phyloP scores from a whole-genome alignment of 1,140 invertebrate species.

The Sinonovacula constricta region DNA sequence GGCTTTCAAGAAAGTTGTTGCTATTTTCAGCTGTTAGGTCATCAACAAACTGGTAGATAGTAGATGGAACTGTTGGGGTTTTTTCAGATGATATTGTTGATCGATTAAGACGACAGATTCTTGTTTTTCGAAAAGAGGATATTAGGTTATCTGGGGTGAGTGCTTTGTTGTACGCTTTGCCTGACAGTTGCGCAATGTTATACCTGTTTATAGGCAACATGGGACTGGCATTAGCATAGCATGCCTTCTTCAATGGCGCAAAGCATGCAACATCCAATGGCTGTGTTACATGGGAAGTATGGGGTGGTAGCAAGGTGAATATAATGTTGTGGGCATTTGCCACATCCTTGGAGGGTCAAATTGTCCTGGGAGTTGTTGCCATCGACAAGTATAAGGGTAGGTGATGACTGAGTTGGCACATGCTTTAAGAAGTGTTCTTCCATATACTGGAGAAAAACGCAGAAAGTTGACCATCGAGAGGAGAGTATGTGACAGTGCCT shows the following conservation, averaged over 20 bases:
- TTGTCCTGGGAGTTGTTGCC: constrained; percentile 20
- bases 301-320: constrained; percentile 8
- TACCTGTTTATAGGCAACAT: background rate
- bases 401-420: background rate
- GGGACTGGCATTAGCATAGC: constrained; percentile 5
- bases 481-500: constrained; percentile 13
- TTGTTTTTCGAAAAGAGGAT: constrained; percentile 13
- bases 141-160: constrained; percentile 15
- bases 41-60: background rate
- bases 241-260: constrained; percentile 11
- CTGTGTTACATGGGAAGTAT: constrained; percentile 18
- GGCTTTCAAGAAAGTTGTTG: background rate
- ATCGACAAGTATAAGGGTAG: constrained; percentile 12
- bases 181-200: background rate
- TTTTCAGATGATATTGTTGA: background rate
- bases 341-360: constrained; percentile 14
- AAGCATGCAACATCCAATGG: constrained; percentile 16
- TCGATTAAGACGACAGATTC: constrained; percentile 1
- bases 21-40: background rate
- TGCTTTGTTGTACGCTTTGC: constrained; percentile 24
- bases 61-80: background rate
- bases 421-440: constrained; percentile 28
- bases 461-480: constrained; percentile 37
- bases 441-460: constrained; percentile 24
- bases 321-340: constrained; percentile 6